Percentiles rank a stretch among this genome's conserved stretches.
Conservation (phyloP, 2,888 invertebrate genomes). For the Lithophane semibrunnea region DNA sequence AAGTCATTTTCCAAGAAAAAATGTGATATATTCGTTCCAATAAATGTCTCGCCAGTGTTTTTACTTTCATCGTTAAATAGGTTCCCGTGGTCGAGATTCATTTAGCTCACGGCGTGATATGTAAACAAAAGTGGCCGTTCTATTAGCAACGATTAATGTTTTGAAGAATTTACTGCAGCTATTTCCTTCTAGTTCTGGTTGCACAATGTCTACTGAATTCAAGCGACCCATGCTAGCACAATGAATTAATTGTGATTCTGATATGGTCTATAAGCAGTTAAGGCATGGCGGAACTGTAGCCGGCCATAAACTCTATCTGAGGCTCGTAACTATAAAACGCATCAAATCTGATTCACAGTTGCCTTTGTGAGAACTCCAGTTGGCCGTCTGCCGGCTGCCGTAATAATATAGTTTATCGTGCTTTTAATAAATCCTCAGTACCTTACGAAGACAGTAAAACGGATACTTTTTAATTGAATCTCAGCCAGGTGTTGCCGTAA, state of each 20-base stretch:
- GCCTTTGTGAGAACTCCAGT: slow-evolving; percentile 81
- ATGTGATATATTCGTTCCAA: slow-evolving; percentile 70
- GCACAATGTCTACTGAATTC: slow-evolving; percentile 48
- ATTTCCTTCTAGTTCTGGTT: slow-evolving; percentile 35
- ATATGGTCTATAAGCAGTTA: slow-evolving; percentile 73
- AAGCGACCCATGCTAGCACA: slow-evolving; percentile 43
- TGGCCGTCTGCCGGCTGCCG: slow-evolving; percentile 76
- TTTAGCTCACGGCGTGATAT: slow-evolving; percentile 50
- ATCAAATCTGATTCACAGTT: slow-evolving; percentile 84
- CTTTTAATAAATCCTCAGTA: slow-evolving; percentile 80
- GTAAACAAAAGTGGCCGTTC: slow-evolving; percentile 59
- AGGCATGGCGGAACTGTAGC: slow-evolving; percentile 73
- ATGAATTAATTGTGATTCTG: slow-evolving; percentile 69
- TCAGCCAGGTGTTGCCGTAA: slow-evolving; percentile 81
- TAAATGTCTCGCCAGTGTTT: slow-evolving; percentile 65
- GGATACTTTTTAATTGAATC: slow-evolving; percentile 85
- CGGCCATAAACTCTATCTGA: slow-evolving; percentile 81
- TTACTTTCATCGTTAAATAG: slow-evolving; percentile 58
- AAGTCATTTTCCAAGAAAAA: slow-evolving; percentile 74
- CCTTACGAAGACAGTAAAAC: slow-evolving; percentile 78
- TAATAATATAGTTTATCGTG: slow-evolving; percentile 82
- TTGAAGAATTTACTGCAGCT: slow-evolving; percentile 44
- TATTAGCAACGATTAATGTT: slow-evolving; percentile 43
- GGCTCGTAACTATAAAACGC: slow-evolving; percentile 83
- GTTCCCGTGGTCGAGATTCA: slow-evolving; percentile 54